These are phyloP conservation scores for Hemicordylus capensis DNA, from an alignment of 2,113 vertebrate genomes.

Conservation along the genomic window DNA sequence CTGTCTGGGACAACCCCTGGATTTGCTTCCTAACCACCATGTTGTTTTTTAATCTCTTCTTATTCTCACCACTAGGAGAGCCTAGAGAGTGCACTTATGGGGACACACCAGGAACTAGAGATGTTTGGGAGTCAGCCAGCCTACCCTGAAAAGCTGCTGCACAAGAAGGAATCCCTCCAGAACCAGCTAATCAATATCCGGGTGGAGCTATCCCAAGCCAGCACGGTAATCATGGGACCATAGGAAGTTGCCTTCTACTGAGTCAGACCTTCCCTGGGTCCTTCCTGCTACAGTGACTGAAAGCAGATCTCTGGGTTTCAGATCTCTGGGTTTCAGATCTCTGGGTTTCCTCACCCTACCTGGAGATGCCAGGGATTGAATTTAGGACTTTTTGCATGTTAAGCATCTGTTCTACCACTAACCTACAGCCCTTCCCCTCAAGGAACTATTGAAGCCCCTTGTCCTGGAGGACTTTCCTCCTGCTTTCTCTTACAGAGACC, in stretches of 20 bases:
- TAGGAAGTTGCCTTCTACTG: no score
- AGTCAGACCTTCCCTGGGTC: no score
- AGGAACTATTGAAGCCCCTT: background rate
- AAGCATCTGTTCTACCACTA: no score
- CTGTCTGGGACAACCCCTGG: no score
- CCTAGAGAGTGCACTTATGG: slow-evolving; percentile 92
- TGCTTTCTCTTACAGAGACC: background rate
- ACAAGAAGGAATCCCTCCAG: slow-evolving; percentile 93
- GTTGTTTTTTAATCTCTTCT: background rate
- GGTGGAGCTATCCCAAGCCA: slow-evolving; percentile 93
- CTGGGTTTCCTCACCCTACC: no score
- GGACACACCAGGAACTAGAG: slow-evolving; percentile 95
- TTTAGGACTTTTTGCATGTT: no score
- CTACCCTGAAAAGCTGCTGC: slow-evolving; percentile 86
- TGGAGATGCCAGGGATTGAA: no score
- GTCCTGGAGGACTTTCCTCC: background rate
- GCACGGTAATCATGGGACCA: slow-evolving; percentile 84
- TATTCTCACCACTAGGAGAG: slow-evolving; percentile 78
- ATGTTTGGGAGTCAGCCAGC: slow-evolving; percentile 86
- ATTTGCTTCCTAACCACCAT: background rate
- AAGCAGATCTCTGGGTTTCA: no score
- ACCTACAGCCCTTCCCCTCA: no score
- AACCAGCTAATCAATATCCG: slow-evolving; percentile 95
- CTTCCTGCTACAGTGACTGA: no score
- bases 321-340: no score